Percentiles rank a stretch among this genome's conserved stretches.
phyloP scores from a whole-genome alignment of 2,113 vertebrate species.

The Tachysurus fulvidraco region DNA sequence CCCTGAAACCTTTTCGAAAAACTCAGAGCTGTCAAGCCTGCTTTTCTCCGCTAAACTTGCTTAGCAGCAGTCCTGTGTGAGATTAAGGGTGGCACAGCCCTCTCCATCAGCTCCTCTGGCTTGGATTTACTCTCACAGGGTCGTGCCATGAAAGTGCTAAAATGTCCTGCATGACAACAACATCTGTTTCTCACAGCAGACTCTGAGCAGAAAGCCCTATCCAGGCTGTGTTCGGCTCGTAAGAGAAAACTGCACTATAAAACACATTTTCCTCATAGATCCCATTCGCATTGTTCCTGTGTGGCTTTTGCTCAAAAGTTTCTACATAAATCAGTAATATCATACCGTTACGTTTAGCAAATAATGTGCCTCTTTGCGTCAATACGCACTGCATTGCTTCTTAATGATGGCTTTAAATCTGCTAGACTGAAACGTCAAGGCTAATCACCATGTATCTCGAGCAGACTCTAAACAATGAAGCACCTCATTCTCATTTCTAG shows the following conservation, averaged over 20 bases:
- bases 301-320: constrained; percentile 18
- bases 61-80: constrained; percentile 50
- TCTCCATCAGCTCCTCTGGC: constrained; percentile 55
- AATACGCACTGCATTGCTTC: constrained; percentile 18
- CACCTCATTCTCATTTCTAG: constrained; percentile 22
- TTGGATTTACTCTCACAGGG: constrained; percentile 61
- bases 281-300: not conserved
- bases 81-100: constrained; percentile 58
- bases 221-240: not conserved
- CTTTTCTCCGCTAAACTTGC: constrained; percentile 35
- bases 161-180: constrained; percentile 48
- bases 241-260: not conserved
- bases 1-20: constrained; percentile 23
- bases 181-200: constrained; percentile 36
- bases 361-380: not conserved
- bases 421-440: constrained; percentile 34
- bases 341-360: constrained; percentile 9
- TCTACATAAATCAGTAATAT: constrained; percentile 1
- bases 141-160: constrained; percentile 43
- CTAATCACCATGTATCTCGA: constrained; percentile 12
- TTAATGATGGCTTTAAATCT: constrained; percentile 17
- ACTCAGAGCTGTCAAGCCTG: constrained; percentile 12
- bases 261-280: not conserved
- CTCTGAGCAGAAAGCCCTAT: not conserved
- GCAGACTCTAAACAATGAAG: constrained; percentile 22